Evolutionary conservation across 2,888 invertebrate genomes (phyloP).

Genomic region (Melinopterus prodromus): DNA sequence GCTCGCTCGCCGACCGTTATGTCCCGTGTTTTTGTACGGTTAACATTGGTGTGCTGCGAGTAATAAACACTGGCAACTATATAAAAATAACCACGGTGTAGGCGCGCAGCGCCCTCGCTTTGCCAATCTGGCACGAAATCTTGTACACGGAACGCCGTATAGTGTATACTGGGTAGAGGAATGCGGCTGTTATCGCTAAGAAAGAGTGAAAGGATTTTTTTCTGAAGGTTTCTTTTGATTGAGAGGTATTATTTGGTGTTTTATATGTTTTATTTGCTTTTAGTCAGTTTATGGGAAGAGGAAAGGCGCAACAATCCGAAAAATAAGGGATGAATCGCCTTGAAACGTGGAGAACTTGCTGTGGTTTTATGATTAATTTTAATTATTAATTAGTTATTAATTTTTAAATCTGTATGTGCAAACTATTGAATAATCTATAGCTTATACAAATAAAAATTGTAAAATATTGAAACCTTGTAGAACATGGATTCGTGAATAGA

Average conservation of each 20-base stretch:
- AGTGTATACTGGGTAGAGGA: conserved; percentile 7
- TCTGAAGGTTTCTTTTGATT: neutral
- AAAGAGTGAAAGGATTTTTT: neutral
- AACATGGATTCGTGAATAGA: too few relatives aligned
- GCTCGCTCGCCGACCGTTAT: neutral
- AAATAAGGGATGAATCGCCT: too few relatives aligned
- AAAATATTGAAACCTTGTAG: too few relatives aligned
- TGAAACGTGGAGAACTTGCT: too few relatives aligned
- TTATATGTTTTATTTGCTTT: neutral
- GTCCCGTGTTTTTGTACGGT: neutral
- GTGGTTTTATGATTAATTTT: too few relatives aligned
- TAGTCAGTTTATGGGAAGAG: too few relatives aligned
- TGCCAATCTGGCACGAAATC: conserved; percentile 21
- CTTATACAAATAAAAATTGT: too few relatives aligned
- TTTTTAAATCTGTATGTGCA: too few relatives aligned
- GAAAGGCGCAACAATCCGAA: too few relatives aligned
- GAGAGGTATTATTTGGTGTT: neutral
- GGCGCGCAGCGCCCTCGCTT: neutral
- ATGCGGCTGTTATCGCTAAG: conserved; percentile 18
- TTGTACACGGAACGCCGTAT: conserved; percentile 9
- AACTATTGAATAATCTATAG: too few relatives aligned
- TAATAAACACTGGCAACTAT: neutral
- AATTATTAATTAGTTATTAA: too few relatives aligned
- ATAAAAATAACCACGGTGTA: neutral
- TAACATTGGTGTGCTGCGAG: neutral